phyloP scores from a whole-genome alignment of 2,797 vertebrate species.

The Cebuella pygmaea region DNA sequence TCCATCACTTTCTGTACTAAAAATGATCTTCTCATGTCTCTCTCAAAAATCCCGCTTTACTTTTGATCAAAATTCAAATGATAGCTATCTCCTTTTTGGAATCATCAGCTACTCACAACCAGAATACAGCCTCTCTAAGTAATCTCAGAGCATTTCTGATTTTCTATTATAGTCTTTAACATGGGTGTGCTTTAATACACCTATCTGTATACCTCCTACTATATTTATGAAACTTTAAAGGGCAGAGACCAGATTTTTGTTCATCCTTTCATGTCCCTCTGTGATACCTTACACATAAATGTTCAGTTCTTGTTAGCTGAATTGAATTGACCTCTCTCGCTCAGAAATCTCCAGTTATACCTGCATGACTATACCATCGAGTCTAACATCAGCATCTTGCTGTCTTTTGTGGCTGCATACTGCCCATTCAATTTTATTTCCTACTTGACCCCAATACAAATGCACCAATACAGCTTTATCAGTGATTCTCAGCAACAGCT shows the following conservation, averaged over 20 bases:
- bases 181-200: background rate
- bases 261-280: background rate
- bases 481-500: background rate
- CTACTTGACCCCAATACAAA: background rate
- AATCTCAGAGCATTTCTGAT: background rate
- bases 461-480: background rate
- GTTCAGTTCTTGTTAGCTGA: background rate
- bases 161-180: background rate
- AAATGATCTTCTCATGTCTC: background rate
- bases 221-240: background rate
- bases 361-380: background rate
- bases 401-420: background rate
- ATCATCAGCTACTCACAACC: background rate
- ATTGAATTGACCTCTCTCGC: background rate
- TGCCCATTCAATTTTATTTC: background rate
- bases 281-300: background rate
- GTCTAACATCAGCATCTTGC: background rate
- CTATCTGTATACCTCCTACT: background rate
- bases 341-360: background rate
- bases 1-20: background rate
- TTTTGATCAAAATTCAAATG: slow-evolving; percentile 13
- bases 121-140: background rate
- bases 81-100: background rate
- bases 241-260: background rate
- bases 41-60: background rate